These are phyloP conservation scores for Notodonta dromedarius DNA, from an alignment of 2,888 invertebrate species.

Conservation along the genomic window DNA sequence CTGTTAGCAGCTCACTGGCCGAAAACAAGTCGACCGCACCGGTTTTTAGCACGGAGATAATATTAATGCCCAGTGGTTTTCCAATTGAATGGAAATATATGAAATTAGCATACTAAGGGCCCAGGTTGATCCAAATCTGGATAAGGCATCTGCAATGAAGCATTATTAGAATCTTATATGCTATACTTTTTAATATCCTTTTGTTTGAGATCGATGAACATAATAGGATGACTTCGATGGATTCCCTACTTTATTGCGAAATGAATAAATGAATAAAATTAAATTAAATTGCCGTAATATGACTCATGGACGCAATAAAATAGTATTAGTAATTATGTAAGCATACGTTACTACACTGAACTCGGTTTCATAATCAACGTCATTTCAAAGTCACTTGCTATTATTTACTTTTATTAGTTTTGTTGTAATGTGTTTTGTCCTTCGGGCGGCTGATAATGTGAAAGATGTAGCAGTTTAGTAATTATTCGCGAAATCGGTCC, in stretches of 20 bases:
- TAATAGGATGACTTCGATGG: slow-evolving; percentile 13
- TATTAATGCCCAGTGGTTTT: no score
- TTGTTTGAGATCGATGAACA: slow-evolving; percentile 11
- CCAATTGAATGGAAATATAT: no score
- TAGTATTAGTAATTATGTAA: not conserved
- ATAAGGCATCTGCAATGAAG: no score
- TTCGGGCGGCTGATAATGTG: not conserved
- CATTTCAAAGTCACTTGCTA: not conserved
- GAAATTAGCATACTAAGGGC: no score
- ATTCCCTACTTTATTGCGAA: slow-evolving; percentile 15
- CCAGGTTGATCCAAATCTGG: no score
- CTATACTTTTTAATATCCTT: not conserved
- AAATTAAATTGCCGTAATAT: slow-evolving; percentile 4
- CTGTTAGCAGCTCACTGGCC: no score
- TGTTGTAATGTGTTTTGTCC: no score
- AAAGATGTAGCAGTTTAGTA: not conserved
- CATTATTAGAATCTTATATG: no score
- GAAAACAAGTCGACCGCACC: no score
- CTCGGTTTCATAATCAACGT: not conserved
- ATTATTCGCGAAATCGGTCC: not conserved
- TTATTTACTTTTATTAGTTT: no score
- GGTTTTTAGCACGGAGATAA: no score
- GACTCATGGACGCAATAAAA: not conserved
- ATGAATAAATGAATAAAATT: slow-evolving; percentile 27
- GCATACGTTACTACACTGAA: not conserved